Evolutionary conservation across 2,113 vertebrate species (phyloP).

Genomic region (Odocoileus virginianus): DNA sequence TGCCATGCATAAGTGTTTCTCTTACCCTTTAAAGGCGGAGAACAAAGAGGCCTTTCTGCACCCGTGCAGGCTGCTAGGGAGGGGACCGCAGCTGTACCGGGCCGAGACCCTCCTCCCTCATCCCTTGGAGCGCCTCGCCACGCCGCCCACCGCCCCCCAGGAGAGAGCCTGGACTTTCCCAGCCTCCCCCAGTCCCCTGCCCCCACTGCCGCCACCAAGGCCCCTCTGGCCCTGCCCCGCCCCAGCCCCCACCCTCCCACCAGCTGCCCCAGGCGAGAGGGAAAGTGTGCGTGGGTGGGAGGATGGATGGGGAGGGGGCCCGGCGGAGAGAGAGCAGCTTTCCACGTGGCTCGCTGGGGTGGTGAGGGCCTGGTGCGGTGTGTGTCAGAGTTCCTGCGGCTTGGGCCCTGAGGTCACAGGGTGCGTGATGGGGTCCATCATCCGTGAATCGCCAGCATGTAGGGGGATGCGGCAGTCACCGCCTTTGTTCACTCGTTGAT

Average conservation of each 20-base stretch:
- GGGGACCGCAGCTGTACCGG: constrained; percentile 84
- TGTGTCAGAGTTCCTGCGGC: not conserved
- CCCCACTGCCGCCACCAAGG: constrained; percentile 14
- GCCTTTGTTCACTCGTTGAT: not conserved
- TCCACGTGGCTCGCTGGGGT: not conserved
- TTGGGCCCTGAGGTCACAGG: not conserved
- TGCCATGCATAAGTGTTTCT: constrained; percentile 90
- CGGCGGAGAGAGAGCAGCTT: not conserved
- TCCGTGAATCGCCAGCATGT: not conserved
- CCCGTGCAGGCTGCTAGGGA: constrained; percentile 81
- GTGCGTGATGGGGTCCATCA: not conserved
- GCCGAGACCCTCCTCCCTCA: constrained; percentile 78
- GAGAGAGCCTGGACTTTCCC: constrained; percentile 72
- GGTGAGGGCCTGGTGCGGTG: not conserved
- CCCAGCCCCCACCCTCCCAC: constrained; percentile 56
- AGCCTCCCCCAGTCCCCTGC: constrained; percentile 68
- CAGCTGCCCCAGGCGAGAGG: constrained; percentile 73
- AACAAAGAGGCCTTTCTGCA: constrained; percentile 86
- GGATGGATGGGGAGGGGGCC: constrained; percentile 41
- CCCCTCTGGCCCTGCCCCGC: constrained; percentile 50
- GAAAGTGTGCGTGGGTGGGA: constrained; percentile 63
- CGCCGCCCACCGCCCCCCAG: constrained; percentile 18
- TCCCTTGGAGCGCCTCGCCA: constrained; percentile 61
- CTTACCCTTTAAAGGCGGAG: constrained; percentile 86
- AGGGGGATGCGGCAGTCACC: not conserved